Base-by-base conservation (phyloP, 2,888 invertebrate species). In the Acleris holmiana region DNA sequence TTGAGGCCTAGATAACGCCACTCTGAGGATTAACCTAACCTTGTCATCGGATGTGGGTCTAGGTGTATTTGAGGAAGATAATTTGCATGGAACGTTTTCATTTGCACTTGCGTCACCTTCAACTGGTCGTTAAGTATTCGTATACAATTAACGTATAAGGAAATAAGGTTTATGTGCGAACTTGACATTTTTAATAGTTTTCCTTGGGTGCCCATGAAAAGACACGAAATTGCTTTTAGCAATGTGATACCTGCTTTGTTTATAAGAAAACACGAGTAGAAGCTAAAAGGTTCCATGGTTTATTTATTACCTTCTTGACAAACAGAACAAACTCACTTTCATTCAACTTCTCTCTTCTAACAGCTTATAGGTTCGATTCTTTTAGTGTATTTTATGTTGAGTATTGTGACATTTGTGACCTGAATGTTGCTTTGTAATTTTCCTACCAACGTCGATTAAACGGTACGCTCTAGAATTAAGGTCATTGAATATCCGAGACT, bases 51-150 rank as follows among this genome's bases (percentile, higher is more conserved):
- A 88, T 80, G 67, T 84, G 78, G 88, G 87, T 88, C 88, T 87
- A 87, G 88, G 88, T 67, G 77, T 77, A 75, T 75, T 74, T 48
- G 76, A 87, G 89, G 89, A 88, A 87, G 88, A 84, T 69, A 55
- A 63, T 68, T 56, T 55, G 60, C 65, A 55, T 49, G 66, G 68
- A 67, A 70, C 65, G 67, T 60, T 71, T 69, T 67, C 49, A 64
- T 68, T 64, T 53, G 57, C 44, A 49, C 60, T 60, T 21, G 44
- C n/a, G 55, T 44, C 55, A 58, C 54, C 73, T 73, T 76, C 73
- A 72, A 73, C 73, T 68, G 68, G 35, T 65, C 56, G 63, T 61
- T 54, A 61, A 57, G 44, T 19, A 49, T 58, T 49, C 35, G 35
- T 35, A 35, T 35, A 35, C 29, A 59, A 64, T 59, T 59, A 50